Base-by-base conservation (phyloP, 2,797 vertebrate species). In the Centroberyx gerrardi region DNA sequence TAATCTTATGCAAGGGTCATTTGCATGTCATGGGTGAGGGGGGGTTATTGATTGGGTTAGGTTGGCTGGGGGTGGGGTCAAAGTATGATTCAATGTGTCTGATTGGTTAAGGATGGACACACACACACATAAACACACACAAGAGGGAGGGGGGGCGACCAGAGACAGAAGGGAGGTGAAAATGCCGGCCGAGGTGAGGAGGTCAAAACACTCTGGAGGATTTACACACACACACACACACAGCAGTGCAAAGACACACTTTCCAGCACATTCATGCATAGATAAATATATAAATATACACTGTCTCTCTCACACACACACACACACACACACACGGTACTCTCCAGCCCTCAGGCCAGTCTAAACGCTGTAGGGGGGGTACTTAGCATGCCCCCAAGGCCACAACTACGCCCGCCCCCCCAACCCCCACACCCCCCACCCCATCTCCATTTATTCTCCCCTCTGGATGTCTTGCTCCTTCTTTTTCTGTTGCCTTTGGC, bases 1-100 rank as follows among this genome's bases (percentile, higher is more conserved):
- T 89, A 89, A 90, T 88, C 56, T 85, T 76, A 90, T 90, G 86
- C 73, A 14, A 69, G 61, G 64, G 76, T 79, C 55, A 91, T 92
- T 92, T 87, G 83, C 91, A 91, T 94, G 81, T 81, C 78, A 78
- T 0, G 33, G 5, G 42, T 62, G 10, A 40, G 9, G 14, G 38
- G 56, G 76, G 40, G 52, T n/a, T 83, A 90, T 93, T 91, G 91
- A 90, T 88, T 91, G 81, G 75, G 76, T 64, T 68, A 72, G 76
- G 40, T 46, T 56, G 54, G 67, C n/a, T 38, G 74, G 48, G 64
- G 62, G 40, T 68, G 53, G 28, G 58, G 17, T 28, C 38, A 10
- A 33, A 52, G 13, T 29, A 8, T 18, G 33, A 12, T 29, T 51
- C 31, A 27, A 29, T 33, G 46, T 33, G 33, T 5, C 33, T 33